Base-by-base conservation (phyloP, 2,888 invertebrate genomes). In the Octonoba sinensis region DNA sequence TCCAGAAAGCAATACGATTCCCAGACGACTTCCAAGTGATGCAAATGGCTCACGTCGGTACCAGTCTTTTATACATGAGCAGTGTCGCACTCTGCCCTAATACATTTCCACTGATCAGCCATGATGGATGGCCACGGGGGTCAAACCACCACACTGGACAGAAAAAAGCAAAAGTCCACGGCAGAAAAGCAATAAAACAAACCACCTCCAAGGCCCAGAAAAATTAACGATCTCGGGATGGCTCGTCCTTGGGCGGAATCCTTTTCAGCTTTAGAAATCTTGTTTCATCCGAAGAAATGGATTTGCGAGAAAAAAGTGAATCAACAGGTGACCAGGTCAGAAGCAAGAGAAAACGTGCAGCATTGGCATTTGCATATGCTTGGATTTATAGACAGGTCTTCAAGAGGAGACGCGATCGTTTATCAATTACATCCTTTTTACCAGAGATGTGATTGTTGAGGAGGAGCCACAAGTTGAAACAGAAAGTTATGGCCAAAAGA, bases 261-360 rank as follows among this genome's bases (percentile, higher is more conserved):
- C 18, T 44, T n/a, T n/a, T 18, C 36, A 44, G 44, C 16, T 44
- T 44, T 49, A 15, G 22, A 22, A 22, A 11, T 16, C 51, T 49
- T 46, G 15, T 47, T 47, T 56, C 69, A 56, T n/a, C n/a, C 54
- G 54, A 12, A 20, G n/a, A 22, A n/a, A 11, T 24, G 57, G 24
- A 57, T 54, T 49, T 44, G 65, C 22, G 75, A 59, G 75, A 67
- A 75, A 36, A 60, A 36, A 78, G 66, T 78, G 72, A 78, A 72
- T 72, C 78, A 72, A 72, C 78, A 66, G 78, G 78, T 72, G 78
- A 72, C 78, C 65, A 51, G 78, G 78, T 78, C 78, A 72, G 24
- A 57, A 65, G 49, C 27, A 54, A 54, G n/a, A 22, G 44, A 70
- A n/a, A 65, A 44, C 24, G 36, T 46, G 51, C 51, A 44, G 56